Evolutionary conservation across 1,140 invertebrate species (phyloP), one percentile per base, ranked within the genome.

Genomic region (Formica selysi): DNA sequence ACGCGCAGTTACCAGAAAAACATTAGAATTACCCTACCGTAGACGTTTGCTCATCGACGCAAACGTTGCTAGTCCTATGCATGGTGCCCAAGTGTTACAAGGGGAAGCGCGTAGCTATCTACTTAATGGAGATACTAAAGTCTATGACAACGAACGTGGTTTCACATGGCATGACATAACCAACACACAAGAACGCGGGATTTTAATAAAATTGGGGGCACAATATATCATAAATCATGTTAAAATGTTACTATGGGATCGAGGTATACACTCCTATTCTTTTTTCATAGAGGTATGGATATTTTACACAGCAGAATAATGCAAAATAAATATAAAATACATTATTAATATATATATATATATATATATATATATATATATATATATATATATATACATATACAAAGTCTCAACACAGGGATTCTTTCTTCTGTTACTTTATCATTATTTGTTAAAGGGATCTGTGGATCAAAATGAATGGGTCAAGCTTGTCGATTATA

Each of bases 381-480:
- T n/a, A n/a, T 36, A 19, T 36, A 7, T 16, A 32, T 3, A 38
- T 3, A 7, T 3, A 38, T 38, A 5, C 36, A 38, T 7, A 11
- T 3, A 44, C 10, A n/a, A 59, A 36, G 16, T 51, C 10, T 51
- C 2, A 51, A 51, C 13, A 64, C 16, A 64, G 10, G 1, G 10
- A 68, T 22, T 68, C 19, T 61, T 59, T 38, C 3, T 22, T 36
- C n/a, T 13, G 13, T 67, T 62, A 48, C 6, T 54, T 54, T 79
- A 26, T n/a, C 3, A 54, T 57, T 13, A 36, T 85, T 84, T 76
- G 65, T 70, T 88, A 80, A 70, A 95, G 94, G 98, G 99, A 13
- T 99, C 98, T 0, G 98, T 99, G 95, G 98, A 99, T 96, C 97
- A 98, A 94, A 98, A 98, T 94, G 98, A 99, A 94, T 99, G 99